phyloP scores from a whole-genome alignment of 2,113 vertebrate genomes.

The Mormoops blainvillei region DNA sequence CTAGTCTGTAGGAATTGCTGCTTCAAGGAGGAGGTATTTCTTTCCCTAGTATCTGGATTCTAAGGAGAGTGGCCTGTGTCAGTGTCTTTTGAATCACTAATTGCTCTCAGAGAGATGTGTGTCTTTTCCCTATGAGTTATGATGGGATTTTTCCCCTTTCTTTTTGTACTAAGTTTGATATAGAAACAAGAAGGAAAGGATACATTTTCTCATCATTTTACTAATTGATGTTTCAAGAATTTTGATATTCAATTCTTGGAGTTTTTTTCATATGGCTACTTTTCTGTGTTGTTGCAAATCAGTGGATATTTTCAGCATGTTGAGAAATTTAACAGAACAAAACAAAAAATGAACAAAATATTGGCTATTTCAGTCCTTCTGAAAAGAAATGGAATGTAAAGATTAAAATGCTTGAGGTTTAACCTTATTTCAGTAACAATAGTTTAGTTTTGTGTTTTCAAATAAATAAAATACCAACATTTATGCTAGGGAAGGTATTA shows the following conservation, averaged over 20 bases:
- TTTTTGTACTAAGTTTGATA: background rate
- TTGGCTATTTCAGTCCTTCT: background rate
- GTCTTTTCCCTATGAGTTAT: background rate
- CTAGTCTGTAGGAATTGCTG: background rate
- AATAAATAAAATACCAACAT: background rate
- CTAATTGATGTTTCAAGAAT: background rate
- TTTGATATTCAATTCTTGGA: background rate
- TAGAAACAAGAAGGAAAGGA: background rate
- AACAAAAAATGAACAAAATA: background rate
- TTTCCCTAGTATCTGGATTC: background rate
- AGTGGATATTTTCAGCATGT: background rate
- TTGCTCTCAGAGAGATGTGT: background rate
- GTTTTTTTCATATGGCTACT: background rate
- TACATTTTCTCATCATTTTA: background rate
- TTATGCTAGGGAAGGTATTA: background rate
- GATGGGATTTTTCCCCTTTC: background rate
- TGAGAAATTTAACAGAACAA: conserved; percentile 36
- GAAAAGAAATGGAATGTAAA: background rate
- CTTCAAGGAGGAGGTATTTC: background rate
- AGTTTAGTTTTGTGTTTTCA: background rate
- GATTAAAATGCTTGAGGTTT: background rate
- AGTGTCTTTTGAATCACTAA: background rate
- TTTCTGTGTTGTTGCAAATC: background rate
- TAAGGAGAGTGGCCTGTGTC: background rate
- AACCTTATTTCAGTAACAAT: background rate